A percentile compares a stretch with the other conserved stretches of the same genome.
Evolutionary conservation across 1,140 invertebrate genomes (phyloP).

Genomic region (Dysdera silvatica): DNA sequence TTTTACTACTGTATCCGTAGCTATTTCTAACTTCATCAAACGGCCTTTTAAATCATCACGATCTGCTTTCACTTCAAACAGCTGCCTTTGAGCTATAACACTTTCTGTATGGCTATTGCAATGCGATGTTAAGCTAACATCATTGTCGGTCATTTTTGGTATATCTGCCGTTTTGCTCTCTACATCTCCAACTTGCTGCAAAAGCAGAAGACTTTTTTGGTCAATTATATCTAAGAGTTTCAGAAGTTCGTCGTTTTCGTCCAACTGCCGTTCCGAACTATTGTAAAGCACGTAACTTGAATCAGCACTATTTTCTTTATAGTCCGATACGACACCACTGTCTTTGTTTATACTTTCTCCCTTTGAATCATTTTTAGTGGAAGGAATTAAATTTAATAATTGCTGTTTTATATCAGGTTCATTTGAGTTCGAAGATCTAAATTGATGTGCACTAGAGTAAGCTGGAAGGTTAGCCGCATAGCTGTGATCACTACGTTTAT

Average conservation of each 20-base stretch:
- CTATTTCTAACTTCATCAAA: slow-evolving; percentile 25
- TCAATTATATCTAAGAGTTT: slow-evolving; percentile 19
- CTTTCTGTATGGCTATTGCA: slow-evolving; percentile 17
- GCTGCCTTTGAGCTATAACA: slow-evolving; percentile 15
- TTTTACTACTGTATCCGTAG: slow-evolving; percentile 20
- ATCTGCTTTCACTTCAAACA: slow-evolving; percentile 23
- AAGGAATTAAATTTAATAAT: not conserved
- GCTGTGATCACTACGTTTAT: not conserved
- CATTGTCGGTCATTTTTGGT: not conserved
- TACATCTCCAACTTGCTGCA: slow-evolving; percentile 1
- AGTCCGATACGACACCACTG: slow-evolving; percentile 3
- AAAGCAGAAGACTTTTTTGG: slow-evolving; percentile 19
- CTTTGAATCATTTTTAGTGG: not conserved
- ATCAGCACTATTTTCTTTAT: not conserved
- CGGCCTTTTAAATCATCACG: slow-evolving; percentile 18
- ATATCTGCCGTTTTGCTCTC: not conserved
- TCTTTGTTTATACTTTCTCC: slow-evolving; percentile 23
- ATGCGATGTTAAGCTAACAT: not conserved
- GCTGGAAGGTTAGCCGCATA: not conserved
- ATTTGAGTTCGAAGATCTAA: not conserved
- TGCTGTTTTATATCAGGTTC: not conserved
- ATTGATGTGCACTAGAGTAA: not conserved
- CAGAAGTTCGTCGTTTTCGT: slow-evolving; percentile 17
- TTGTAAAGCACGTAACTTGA: not conserved
- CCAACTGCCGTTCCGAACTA: not conserved